Conservation (phyloP, 1,140 invertebrate species). For the Lamellibrachia luymesi region DNA sequence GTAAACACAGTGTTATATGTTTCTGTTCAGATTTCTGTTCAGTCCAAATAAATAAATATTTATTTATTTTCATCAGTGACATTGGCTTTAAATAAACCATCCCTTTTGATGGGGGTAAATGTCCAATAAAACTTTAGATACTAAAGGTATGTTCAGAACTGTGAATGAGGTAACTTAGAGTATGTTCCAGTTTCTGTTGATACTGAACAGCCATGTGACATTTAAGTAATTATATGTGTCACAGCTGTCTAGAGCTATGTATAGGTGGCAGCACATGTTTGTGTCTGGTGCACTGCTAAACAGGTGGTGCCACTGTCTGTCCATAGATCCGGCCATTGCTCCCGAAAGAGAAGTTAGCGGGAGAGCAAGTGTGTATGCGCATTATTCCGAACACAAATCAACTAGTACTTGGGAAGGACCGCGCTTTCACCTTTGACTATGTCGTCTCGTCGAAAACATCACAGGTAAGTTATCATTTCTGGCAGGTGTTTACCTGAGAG, state of each 20-base stretch:
- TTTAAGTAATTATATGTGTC: neutral
- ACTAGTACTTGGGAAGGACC: conserved; percentile 87
- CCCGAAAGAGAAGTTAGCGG: conserved; percentile 49
- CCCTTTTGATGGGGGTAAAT: too few relatives aligned
- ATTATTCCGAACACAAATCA: conserved; percentile 63
- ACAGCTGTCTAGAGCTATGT: neutral
- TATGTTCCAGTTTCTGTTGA: neutral
- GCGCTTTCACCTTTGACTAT: conserved; percentile 85
- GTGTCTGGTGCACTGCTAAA: neutral
- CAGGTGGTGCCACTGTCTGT: neutral
- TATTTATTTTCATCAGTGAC: too few relatives aligned
- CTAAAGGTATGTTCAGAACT: too few relatives aligned
- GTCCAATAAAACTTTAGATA: too few relatives aligned
- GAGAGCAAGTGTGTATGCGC: conserved; percentile 51
- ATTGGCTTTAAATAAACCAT: too few relatives aligned
- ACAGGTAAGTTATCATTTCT: conserved; percentile 59
- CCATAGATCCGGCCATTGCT: conserved; percentile 52
- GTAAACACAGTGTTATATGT: too few relatives aligned
- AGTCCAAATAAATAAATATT: too few relatives aligned
- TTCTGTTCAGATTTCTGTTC: too few relatives aligned
- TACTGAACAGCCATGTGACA: neutral
- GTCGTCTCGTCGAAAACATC: conserved; percentile 71
- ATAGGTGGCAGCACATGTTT: neutral
- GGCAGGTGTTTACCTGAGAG: neutral
- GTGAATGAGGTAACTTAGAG: neutral